These are phyloP conservation scores for Mesembrinibis cayennensis DNA, from an alignment of 2,113 vertebrate genomes.

Conservation along the genomic window DNA sequence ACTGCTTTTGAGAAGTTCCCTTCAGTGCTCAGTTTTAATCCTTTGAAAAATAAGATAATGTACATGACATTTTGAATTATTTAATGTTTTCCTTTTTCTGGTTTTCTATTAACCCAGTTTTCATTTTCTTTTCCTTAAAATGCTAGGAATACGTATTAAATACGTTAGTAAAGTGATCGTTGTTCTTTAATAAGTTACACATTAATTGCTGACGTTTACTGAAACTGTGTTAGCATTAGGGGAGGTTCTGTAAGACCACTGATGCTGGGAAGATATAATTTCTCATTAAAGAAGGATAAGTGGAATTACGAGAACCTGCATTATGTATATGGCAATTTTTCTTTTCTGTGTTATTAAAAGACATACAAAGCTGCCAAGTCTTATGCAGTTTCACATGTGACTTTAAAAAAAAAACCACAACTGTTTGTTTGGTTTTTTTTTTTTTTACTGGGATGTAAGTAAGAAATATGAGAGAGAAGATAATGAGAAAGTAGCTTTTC, in stretches of 20 bases:
- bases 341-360: background rate
- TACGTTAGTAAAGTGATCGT: background rate
- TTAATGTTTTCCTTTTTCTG: background rate
- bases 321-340: background rate
- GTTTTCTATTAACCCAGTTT: constrained; percentile 36
- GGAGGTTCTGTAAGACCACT: constrained; percentile 1
- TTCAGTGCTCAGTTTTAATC: background rate
- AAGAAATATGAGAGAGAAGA: background rate
- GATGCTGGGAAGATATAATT: background rate
- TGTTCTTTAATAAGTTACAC: constrained; percentile 60
- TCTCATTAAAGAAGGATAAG: background rate
- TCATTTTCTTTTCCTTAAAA: constrained; percentile 27
- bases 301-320: background rate
- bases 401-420: background rate
- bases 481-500: background rate
- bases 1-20: background rate
- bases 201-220: constrained; percentile 28
- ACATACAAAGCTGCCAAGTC: background rate
- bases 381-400: background rate
- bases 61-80: background rate
- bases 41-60: background rate
- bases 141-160: background rate
- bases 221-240: constrained; percentile 24
- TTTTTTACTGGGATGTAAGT: too few relatives aligned
- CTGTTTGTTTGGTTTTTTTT: background rate